A percentile compares a stretch with the other conserved stretches of the same genome.
Conservation (phyloP, 2,797 vertebrate genomes). For the Galagoides demidoff region DNA sequence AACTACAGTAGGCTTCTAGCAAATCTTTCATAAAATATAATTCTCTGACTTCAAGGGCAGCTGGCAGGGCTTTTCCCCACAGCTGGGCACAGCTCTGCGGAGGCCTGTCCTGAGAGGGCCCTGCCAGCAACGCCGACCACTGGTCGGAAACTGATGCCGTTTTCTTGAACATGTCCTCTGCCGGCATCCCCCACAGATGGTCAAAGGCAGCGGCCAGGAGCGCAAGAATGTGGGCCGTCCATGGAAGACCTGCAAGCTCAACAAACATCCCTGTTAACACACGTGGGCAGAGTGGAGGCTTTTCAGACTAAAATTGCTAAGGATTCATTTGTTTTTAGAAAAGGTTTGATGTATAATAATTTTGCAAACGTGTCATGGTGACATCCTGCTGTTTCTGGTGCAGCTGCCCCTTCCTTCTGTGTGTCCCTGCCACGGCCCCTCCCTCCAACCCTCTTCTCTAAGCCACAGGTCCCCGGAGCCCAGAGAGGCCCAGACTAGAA, state of each 20-base stretch:
- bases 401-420: too few relatives aligned
- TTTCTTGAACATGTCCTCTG: fast-evolving
- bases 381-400: background rate
- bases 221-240: fast-evolving
- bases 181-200: fast-evolving
- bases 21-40: fast-evolving
- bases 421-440: too few relatives aligned
- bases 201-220: background rate
- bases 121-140: fast-evolving
- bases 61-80: background rate
- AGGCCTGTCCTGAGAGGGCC: background rate
- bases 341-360: background rate
- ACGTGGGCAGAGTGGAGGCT: fast-evolving
- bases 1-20: fast-evolving
- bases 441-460: background rate
- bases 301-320: too few relatives aligned
- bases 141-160: fast-evolving
- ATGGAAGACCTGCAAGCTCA: fast-evolving
- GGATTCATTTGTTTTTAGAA: background rate
- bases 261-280: fast-evolving
- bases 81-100: background rate
- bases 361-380: background rate
- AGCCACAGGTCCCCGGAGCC: background rate
- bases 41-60: background rate
- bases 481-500: fast-evolving